Base-by-base conservation (phyloP, 2,888 invertebrate species). In the Nymphalis c-album region DNA sequence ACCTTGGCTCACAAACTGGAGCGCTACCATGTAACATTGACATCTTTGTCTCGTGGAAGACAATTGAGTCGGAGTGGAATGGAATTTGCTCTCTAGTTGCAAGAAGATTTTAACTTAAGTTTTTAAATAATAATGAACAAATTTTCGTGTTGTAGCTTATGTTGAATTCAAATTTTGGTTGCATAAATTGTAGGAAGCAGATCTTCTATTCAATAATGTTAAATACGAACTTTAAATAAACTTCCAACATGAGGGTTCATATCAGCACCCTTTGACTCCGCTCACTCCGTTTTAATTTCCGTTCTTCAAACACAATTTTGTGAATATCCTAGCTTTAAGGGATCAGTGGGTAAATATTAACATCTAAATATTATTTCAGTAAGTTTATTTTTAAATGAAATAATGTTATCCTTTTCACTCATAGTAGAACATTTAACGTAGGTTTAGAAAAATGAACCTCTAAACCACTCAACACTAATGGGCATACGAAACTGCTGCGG, bases 231-330 rank as follows among this genome's bases (percentile, higher is more conserved):
- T 26, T 26, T 26, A 53, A 13, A 57, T 40, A 35, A 57, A 57
- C 35, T 18, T 18, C 40, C 16, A n/a, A 2, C 18, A 40, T 8
- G 55, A 55, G 31, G 20, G 60, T 26, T 65, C n/a, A 40, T 26
- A 46, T 65, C 65, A 55, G 26, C 53, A 35, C 59, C 64, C 65
- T 35, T 48, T 53, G 51, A 22, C 51, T 16, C 22, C 26, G 22
- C 67, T 46, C 74, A 70, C 75, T 74, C 80, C 79, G 78, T 81
- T 83, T 85, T 86, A 86, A 88, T 88, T 87, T 88, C 88, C 88
- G 87, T 82, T 85, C 79, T 80, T 81, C 75, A 75, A 65, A 82
- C 78, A 83, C 80, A 82, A 84, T 84, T 84, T 79, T 75, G 69
- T 73, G 69, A 76, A 76, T 13, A 53, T 61, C 53, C 69, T 71